These are phyloP conservation scores for Ochropleura leucogaster DNA, from an alignment of 2,888 invertebrate species.

Conservation along the genomic window DNA sequence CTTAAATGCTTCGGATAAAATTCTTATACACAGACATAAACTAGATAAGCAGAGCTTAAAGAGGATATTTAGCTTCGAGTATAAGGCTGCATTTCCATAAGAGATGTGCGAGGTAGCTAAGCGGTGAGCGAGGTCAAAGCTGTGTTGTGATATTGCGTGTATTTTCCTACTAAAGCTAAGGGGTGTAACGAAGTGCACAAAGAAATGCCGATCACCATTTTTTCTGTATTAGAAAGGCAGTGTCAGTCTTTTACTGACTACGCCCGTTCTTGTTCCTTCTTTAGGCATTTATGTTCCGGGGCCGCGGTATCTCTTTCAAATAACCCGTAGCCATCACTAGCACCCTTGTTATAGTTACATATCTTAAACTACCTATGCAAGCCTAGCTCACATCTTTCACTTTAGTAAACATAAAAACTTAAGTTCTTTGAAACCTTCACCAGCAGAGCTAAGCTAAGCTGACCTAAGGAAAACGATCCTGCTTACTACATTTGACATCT, in stretches of 20 bases:
- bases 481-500: background rate
- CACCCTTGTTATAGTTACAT: no score
- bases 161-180: background rate
- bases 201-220: no score
- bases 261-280: no score
- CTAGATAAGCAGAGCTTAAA: conserved; percentile 78
- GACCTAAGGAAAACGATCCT: background rate
- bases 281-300: no score
- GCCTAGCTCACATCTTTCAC: no score
- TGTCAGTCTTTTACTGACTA: no score
- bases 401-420: background rate
- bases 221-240: no score
- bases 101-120: background rate
- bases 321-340: no score
- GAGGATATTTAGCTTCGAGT: conserved; percentile 74
- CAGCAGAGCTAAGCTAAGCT: background rate
- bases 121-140: background rate
- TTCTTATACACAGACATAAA: conserved; percentile 77
- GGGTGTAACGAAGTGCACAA: no score
- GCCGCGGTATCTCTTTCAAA: no score
- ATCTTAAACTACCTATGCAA: background rate
- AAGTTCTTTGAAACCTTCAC: background rate
- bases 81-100: conserved; percentile 43
- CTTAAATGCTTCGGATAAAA: conserved; percentile 73
- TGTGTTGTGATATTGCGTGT: background rate